Base-by-base conservation (phyloP, 2,797 vertebrate species). In the Platalea minor region DNA sequence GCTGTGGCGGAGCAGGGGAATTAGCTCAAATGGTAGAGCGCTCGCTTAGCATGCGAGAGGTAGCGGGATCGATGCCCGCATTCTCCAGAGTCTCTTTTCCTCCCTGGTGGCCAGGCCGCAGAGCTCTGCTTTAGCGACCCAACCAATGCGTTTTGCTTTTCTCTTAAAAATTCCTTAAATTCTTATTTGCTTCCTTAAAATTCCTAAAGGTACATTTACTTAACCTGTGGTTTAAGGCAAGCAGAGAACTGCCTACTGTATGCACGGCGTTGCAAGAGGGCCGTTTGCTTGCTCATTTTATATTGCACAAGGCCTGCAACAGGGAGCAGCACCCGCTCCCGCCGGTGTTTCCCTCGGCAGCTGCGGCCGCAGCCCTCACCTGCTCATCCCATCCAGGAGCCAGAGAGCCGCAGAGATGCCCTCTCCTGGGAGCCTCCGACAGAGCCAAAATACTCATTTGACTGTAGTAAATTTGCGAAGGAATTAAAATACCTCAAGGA, bases 41-140 rank as follows among this genome's bases (percentile, higher is more conserved):
- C 96, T 97, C 19, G 89, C 96, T 97, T 97, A 97, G 97, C 97
- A 97, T 97, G 97, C 19, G 87, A 97, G 97, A 97, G 96, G 96
- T 85, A 97, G 95, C 17, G 81, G 96, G 97, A 97, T 97, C 70
- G 63, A 95, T 93, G 80, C 88, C 80, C 43, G 80, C 80, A 90
- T 90, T 90, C 88, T 90, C 88, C 89, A 95, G 28, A 5, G 5
- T 41, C 41, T 12, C 14, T 41, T 41, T 41, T 11, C 41, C 11
- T 11, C 39, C 41, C 5, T 13, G 41, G 41, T 41, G 10, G 4
- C 3, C 1, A 2, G 5, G 2, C 5, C 4, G 9, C 10, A 3
- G 8, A 0, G 0, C 7, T 12, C 8, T 1, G 0, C 0, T 1
- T 1, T 1, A 12, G 8, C 2, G 0, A 4, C 7, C 9, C 12